Evolutionary conservation across 2,113 vertebrate genomes (phyloP).

Genomic region (Bostrychus sinensis): DNA sequence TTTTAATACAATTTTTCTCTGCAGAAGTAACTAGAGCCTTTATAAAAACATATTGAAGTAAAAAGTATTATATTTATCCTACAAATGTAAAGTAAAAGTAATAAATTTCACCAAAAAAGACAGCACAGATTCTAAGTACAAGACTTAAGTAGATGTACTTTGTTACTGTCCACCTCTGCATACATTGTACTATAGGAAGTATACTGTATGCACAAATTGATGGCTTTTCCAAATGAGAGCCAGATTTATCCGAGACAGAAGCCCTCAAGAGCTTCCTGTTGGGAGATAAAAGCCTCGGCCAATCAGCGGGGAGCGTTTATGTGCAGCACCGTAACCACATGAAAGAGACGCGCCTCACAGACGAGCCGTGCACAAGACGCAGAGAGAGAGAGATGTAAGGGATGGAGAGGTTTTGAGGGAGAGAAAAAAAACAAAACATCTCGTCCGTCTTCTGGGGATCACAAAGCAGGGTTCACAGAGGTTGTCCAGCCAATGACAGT

Average conservation of each 20-base stretch:
- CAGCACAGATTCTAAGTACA: background rate
- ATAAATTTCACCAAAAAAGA: background rate
- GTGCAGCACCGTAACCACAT: constrained; percentile 40
- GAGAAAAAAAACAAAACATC: no score
- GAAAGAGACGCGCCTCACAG: constrained; percentile 28
- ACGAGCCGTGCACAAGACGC: background rate
- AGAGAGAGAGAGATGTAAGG: background rate
- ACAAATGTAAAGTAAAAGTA: no score
- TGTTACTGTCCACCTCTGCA: constrained; percentile 7
- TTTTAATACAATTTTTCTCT: no score
- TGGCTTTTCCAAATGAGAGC: constrained; percentile 58
- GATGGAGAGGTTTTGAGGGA: constrained; percentile 54
- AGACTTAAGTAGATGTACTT: constrained; percentile 8
- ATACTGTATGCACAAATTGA: background rate
- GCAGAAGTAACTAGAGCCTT: no score
- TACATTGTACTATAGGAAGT: background rate
- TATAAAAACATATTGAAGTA: no score
- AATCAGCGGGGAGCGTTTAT: constrained; percentile 53
- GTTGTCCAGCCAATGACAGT: constrained; percentile 58
- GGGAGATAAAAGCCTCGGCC: constrained; percentile 53
- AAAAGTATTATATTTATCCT: no score
- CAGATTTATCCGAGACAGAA: constrained; percentile 44
- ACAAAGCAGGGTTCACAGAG: constrained; percentile 47
- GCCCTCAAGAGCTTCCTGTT: constrained; percentile 58
- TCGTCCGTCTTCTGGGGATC: constrained; percentile 54